These are phyloP conservation scores for Epizoanthus stellaris DNA, from an alignment of 92 coral and sea anemone genomes.

Conservation along the genomic window DNA sequence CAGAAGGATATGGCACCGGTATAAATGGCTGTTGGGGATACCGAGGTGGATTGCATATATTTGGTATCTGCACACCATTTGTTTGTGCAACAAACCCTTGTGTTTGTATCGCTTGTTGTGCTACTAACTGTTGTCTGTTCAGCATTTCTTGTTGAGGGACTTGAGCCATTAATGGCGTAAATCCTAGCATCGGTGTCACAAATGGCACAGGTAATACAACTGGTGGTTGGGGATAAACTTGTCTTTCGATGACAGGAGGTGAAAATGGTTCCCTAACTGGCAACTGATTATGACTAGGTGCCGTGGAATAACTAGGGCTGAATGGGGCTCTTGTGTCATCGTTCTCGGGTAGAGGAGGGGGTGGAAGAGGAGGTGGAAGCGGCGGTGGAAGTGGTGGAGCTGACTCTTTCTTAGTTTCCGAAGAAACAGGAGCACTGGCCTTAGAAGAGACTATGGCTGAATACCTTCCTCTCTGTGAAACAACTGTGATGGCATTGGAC, in stretches of 20 bases:
- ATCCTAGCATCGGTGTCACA: neutral
- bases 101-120: slow-evolving; percentile 2
- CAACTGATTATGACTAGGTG: neutral
- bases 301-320: too few species aligned
- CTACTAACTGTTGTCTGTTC: neutral
- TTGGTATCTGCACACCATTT: too few species aligned
- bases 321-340: neutral
- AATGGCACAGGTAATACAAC: neutral
- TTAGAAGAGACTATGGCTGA: neutral
- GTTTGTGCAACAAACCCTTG: neutral
- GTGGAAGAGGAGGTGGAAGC: slow-evolving; percentile 33
- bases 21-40: neutral
- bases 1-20: neutral
- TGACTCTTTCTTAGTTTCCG: neutral
- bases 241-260: slow-evolving; percentile 36
- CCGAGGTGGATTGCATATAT: too few species aligned
- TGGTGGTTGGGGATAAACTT: neutral
- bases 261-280: neutral
- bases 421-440: neutral
- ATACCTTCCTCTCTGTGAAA: slow-evolving; percentile 31
- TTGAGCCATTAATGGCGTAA: neutral
- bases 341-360: slow-evolving; percentile 32
- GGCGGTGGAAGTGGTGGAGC: slow-evolving; percentile 37
- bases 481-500: slow-evolving; percentile 33
- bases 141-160: neutral